Base-by-base conservation (phyloP, 2,113 vertebrate genomes). In the Holacanthus passer region DNA sequence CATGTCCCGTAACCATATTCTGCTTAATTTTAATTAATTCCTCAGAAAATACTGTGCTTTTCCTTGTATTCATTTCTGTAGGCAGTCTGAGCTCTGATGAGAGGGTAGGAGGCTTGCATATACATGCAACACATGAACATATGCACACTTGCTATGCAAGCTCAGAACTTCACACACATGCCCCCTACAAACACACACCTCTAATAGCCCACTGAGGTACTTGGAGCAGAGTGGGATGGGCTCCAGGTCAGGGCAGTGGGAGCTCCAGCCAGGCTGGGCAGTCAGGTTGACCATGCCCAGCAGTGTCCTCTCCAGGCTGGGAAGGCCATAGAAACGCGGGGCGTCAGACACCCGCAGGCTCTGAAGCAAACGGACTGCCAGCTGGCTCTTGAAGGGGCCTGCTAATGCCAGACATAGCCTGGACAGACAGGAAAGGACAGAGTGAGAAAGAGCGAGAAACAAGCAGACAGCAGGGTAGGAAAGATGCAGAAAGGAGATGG, bases 271-370 rank as follows among this genome's bases (percentile, higher is more conserved):
- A 0, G 97, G 96, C 48, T 95, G 81, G 0, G 96, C 96, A 3
- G 97, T 98, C 80, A 98, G 93, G 68, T 96, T 95, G 66, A 96
- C 96, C 96, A 99, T 96, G 77, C 96, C 97, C 83, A 90, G 93
- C 65, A 99, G 90, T 0, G 96, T 96, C 89, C 97, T 96, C 93
- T 97, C 97, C 62, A 99, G 93, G 43, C 96, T 97, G 29, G 98
- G 98, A 29, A 99, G 96, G 24, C 98, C 98, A 3, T 99, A 99
- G 93, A 99, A 99, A 67, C 95, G 96, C 0, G 97, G 98, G 0
- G 97, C 97, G 9, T 98, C 96, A 0, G 98, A 97, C 74, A 99
- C 89, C 35, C 96, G 93, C 80, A 99, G 95, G 92, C 96, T 97
- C 64, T 96, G 96, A 7, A 99, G 96, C 85, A 99, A 94, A 29